Conservation (phyloP, 2,797 vertebrate species). For the Sebastes taczanowskii region DNA sequence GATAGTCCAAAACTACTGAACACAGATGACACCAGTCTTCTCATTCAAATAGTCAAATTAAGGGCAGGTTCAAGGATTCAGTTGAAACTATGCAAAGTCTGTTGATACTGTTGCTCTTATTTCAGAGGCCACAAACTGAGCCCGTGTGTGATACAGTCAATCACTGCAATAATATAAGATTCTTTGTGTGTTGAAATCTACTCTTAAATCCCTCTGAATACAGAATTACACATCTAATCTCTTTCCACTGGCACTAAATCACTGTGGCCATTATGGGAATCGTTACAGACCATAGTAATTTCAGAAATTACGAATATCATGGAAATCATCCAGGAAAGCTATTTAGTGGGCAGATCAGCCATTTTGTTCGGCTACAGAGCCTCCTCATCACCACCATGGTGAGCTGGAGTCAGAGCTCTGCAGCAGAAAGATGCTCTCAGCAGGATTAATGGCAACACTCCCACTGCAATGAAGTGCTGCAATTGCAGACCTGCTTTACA, state of each 20-base stretch:
- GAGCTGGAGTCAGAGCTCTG: constrained; percentile 64
- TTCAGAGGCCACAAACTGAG: neutral
- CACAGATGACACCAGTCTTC: neutral
- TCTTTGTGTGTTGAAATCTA: neutral
- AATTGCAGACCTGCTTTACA: constrained; percentile 97
- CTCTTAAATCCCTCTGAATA: neutral
- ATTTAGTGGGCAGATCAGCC: neutral
- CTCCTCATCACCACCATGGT: constrained; percentile 57
- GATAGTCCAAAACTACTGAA: neutral
- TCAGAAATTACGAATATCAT: neutral
- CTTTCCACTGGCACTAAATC: neutral
- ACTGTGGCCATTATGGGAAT: neutral
- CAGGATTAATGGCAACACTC: constrained; percentile 95
- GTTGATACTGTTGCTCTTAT: neutral
- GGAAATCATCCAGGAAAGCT: neutral
- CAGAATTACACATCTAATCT: neutral
- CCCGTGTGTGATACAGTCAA: too few species aligned
- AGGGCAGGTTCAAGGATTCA: neutral
- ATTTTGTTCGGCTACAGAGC: constrained; percentile 65
- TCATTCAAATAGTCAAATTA: neutral
- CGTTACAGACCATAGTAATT: rapidly evolving
- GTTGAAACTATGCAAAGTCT: neutral
- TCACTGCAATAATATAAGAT: neutral
- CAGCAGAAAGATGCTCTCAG: constrained; percentile 87
- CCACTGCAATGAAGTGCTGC: constrained; percentile 86